A percentile compares a stretch with the other conserved stretches of the same genome.
Conservation (phyloP, 2,113 vertebrate species). For the Brachyhypopomus gauderio region DNA sequence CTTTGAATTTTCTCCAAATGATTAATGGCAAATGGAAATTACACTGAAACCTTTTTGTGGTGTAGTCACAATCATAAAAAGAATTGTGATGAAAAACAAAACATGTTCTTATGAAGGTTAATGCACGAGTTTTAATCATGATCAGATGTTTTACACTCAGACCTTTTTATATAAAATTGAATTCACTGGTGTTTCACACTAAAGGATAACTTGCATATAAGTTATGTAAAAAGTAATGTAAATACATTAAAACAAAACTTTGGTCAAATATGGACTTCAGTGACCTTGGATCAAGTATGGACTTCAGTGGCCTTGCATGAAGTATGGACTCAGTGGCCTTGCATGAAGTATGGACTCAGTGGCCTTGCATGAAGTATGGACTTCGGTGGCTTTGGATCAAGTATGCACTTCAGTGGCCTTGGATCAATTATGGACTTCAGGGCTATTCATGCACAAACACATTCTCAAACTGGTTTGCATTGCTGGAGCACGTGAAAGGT, state of each 20-base stretch:
- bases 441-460: too few species aligned
- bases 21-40: slow-evolving; percentile 55
- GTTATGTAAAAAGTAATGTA: neutral
- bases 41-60: slow-evolving; percentile 40
- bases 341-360: too few species aligned
- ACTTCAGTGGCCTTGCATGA: too few species aligned
- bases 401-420: too few species aligned
- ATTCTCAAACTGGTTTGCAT: too few species aligned
- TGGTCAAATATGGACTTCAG: neutral
- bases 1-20: slow-evolving; percentile 55
- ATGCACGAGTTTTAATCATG: neutral
- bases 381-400: too few species aligned
- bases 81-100: neutral
- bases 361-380: too few species aligned
- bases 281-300: too few species aligned
- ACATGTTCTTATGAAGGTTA: neutral
- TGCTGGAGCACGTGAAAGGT: too few species aligned
- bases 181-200: neutral
- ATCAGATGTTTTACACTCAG: neutral
- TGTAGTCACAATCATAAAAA: neutral
- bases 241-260: neutral
- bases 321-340: too few species aligned
- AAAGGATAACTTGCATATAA: neutral
- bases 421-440: too few species aligned
- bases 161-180: neutral